Evolutionary conservation across 2,113 vertebrate species (phyloP), one percentile per base, ranked within the genome.

Genomic region (Procavia capensis): DNA sequence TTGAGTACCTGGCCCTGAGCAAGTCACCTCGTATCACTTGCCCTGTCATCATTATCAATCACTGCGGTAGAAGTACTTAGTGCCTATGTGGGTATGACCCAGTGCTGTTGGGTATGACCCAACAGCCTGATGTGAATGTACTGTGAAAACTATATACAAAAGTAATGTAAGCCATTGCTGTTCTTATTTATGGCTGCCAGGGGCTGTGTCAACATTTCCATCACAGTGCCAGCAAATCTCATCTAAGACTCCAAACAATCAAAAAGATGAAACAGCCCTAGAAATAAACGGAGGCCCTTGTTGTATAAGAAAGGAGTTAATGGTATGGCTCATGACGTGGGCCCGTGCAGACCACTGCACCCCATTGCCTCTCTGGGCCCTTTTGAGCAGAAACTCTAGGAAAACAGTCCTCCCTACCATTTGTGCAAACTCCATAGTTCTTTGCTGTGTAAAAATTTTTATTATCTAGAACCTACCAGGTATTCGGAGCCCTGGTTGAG

Each of bases 181-280:
- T 57, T 75, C 20, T 90, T 94, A 72, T 57, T 78, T 31, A 39
- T 70, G 63, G 57, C 41, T 61, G 81, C 84, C 82, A 16, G 61
- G 92, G 78, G 95, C 64, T 24, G 9, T 82, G 90, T 89, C 5
- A 3, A 45, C 54, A 41, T 92, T 41, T 63, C 54, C 39, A 1
- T 8, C 79, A 45, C 29, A 88, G 63, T 63, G 72, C 59, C 72
- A 74, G 80, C 39, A 88, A 76, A 78, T 83, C 94, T 95, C 93
- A 92, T 43, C n/a, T 36, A n/a, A 86, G 63, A 93, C 75, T 78
- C 87, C 66, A 84, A 85, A 81, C 90, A 76, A 76, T 59, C 76
- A 86, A 90, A 78, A 63, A 87, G 92, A 82, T 85, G 50, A 76
- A 95, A 91, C 76, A 93, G 80, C 45, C 82, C 90, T 85, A 74